Percentiles rank a stretch among this genome's conserved stretches.
Conservation (phyloP, 2,888 invertebrate species). For the Drosophila koepferae region DNA sequence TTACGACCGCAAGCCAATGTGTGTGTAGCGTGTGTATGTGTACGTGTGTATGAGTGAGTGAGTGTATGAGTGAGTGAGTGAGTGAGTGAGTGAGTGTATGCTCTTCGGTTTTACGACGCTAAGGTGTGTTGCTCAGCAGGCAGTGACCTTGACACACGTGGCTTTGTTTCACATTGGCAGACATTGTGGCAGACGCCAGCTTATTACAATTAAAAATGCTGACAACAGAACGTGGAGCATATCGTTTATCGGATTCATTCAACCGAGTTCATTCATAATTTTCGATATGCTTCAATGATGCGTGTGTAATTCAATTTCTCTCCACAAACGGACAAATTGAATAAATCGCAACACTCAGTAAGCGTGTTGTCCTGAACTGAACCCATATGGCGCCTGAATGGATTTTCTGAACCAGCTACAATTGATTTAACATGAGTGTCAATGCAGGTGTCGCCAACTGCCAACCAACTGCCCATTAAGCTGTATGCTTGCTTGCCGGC, state of each 20-base stretch:
- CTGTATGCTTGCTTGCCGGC: neutral
- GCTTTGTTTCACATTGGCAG: neutral
- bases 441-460: constrained; percentile 18
- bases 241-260: neutral
- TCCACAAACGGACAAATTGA: constrained; percentile 1
- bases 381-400: constrained; percentile 16
- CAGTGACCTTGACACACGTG: constrained; percentile 33
- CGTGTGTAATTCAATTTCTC: constrained; percentile 35
- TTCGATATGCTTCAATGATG: constrained; percentile 20
- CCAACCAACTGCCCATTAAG: neutral
- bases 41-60: neutral
- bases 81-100: neutral
- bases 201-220: constrained; percentile 31
- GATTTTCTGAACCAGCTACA: constrained; percentile 1
- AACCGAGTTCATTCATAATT: constrained; percentile 18
- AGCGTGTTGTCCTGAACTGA: constrained; percentile 18
- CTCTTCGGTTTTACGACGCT: constrained; percentile 3
- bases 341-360: constrained; percentile 9
- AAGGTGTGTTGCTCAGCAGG: constrained; percentile 24
- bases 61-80: neutral
- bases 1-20: constrained; percentile 14
- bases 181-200: constrained; percentile 17
- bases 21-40: neutral
- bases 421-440: constrained; percentile 16
- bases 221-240: neutral